Conservation (phyloP, 2,888 invertebrate genomes). For the Mesorhabditis belari region DNA sequence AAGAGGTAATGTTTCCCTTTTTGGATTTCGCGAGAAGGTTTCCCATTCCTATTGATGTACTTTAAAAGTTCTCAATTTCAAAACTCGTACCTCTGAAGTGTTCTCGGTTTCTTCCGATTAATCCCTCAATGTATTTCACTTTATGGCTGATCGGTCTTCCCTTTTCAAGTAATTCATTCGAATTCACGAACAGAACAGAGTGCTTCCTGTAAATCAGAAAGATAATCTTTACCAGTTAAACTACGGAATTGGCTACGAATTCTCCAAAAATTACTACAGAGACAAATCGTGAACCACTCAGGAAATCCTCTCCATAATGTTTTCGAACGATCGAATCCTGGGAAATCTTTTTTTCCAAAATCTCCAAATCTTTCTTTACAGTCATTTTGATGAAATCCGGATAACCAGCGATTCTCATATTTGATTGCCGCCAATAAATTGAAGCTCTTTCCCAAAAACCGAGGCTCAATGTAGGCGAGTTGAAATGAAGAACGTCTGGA, state of each 20-base stretch:
- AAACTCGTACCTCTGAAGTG: constrained; percentile 3
- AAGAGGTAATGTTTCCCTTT: constrained; percentile 29
- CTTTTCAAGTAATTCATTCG: constrained; percentile 34
- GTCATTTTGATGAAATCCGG: background rate
- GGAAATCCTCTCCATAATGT: background rate
- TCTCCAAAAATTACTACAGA: too few species aligned
- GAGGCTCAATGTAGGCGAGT: background rate
- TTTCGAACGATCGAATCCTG: background rate
- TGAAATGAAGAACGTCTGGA: background rate
- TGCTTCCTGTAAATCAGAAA: too few species aligned
- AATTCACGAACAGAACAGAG: constrained; percentile 28
- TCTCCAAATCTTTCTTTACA: too few species aligned
- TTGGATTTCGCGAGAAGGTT: constrained; percentile 4
- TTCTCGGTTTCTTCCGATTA: constrained; percentile 16
- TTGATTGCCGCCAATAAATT: background rate
- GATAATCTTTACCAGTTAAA: too few species aligned
- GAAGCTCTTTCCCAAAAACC: background rate
- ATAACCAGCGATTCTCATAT: background rate
- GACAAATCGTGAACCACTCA: background rate
- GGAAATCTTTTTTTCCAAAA: too few species aligned
- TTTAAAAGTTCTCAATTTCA: too few species aligned
- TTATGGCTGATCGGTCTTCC: constrained; percentile 26
- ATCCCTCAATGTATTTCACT: constrained; percentile 39
- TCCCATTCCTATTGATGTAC: constrained; percentile 7
- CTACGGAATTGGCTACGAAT: too few species aligned